Percentiles rank a stretch among this genome's conserved stretches.
phyloP scores from a whole-genome alignment of 2,888 invertebrate species.

The Polydrusus tereticollis region DNA sequence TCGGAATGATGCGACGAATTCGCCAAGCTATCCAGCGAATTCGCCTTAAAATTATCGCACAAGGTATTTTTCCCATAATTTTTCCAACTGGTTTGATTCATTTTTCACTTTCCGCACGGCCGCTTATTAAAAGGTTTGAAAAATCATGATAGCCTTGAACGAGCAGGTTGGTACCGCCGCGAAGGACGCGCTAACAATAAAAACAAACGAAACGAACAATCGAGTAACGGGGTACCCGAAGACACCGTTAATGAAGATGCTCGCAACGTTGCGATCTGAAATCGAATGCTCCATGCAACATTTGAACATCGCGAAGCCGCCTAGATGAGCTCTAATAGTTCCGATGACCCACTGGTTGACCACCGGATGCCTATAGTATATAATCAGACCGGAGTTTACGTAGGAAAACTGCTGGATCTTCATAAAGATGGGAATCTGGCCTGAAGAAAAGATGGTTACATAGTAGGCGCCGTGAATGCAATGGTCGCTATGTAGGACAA shows the following conservation, averaged over 20 bases:
- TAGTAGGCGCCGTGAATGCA: slow-evolving; percentile 37
- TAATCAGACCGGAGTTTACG: slow-evolving; percentile 22
- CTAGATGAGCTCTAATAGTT: slow-evolving; percentile 65
- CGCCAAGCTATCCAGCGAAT: slow-evolving; percentile 77
- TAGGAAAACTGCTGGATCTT: neutral
- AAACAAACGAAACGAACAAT: slow-evolving; percentile 21
- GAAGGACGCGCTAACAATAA: slow-evolving; percentile 11
- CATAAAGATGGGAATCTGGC: slow-evolving; percentile 2
- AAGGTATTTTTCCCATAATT: slow-evolving; percentile 34
- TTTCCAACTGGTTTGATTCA: slow-evolving; percentile 58
- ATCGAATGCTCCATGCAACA: slow-evolving; percentile 49
- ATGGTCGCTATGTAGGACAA: slow-evolving; percentile 35
- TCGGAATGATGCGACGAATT: slow-evolving; percentile 77
- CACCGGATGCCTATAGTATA: slow-evolving; percentile 29
- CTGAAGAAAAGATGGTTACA: neutral
- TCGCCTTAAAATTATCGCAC: slow-evolving; percentile 64
- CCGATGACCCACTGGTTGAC: slow-evolving; percentile 62
- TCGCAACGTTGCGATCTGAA: slow-evolving; percentile 43
- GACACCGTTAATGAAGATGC: slow-evolving; percentile 32
- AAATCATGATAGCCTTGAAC: slow-evolving; percentile 35
- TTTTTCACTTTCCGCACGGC: slow-evolving; percentile 47
- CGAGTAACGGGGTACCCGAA: slow-evolving; percentile 15
- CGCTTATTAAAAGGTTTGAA: slow-evolving; percentile 23
- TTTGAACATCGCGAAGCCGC: slow-evolving; percentile 40
- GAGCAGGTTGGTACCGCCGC: neutral